Percentiles rank a stretch among this genome's conserved stretches.
phyloP scores from a whole-genome alignment of 1,140 invertebrate genomes.

The Muscidifurax raptorellus region DNA sequence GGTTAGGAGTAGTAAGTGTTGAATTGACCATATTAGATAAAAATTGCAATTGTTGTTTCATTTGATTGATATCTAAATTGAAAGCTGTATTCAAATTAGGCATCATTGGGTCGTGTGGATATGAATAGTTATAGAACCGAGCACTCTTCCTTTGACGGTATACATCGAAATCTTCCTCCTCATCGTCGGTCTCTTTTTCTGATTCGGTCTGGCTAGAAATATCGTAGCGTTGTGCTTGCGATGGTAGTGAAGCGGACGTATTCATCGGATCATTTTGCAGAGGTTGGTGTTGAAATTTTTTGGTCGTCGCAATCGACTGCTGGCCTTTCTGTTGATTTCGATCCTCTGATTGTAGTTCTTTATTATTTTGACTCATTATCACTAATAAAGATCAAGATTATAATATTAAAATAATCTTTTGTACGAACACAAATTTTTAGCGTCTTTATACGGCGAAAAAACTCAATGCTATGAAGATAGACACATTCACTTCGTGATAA shows the following conservation, averaged over 20 bases:
- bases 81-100: not conserved
- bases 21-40: not conserved
- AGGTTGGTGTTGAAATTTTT: not conserved
- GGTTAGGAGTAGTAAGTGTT: no score
- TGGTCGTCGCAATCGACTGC: not conserved
- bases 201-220: not conserved
- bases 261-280: no score
- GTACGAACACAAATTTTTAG: not conserved
- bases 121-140: not conserved
- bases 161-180: not conserved
- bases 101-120: not conserved
- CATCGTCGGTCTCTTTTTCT: not conserved
- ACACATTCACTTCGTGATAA: not conserved
- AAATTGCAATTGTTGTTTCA: not conserved
- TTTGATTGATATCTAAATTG: not conserved
- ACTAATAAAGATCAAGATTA: not conserved
- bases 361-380: no score
- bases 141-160: not conserved
- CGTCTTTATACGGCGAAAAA: conserved; percentile 38
- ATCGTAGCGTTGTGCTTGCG: no score
- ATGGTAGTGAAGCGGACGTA: no score
- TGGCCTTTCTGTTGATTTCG: not conserved
- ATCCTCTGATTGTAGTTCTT: no score
- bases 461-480: conserved; percentile 50
- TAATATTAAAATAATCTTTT: conserved; percentile 24